These are phyloP conservation scores for western clawed frog (Xenopus tropicalis) DNA, from an alignment of 2,113 vertebrate genomes.

Conservation along the genomic window DNA sequence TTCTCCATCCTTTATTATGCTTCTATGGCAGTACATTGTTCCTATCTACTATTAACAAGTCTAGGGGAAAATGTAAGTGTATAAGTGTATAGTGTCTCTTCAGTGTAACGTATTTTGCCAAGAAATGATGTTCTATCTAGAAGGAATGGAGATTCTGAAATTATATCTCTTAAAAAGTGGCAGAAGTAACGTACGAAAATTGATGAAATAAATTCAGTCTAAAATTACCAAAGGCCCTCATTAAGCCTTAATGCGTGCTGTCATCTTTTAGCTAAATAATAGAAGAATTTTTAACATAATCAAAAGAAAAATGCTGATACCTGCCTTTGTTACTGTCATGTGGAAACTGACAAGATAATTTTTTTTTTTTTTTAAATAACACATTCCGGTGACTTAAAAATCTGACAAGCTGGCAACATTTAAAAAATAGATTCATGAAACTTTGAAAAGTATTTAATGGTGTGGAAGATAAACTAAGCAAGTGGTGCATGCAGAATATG, in stretches of 20 bases:
- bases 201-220: constrained; percentile 67
- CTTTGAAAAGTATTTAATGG: constrained; percentile 41
- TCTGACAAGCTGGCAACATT: constrained; percentile 56
- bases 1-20: too few relatives aligned
- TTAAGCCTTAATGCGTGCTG: constrained; percentile 78
- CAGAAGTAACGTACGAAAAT: constrained; percentile 43
- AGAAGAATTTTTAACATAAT: constrained; percentile 85
- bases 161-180: background rate
- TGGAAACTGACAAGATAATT: constrained; percentile 77
- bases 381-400: constrained; percentile 56
- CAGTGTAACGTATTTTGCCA: too few relatives aligned
- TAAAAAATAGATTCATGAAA: constrained; percentile 55
- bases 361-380: constrained; percentile 66
- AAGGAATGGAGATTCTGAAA: constrained; percentile 48
- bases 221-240: constrained; percentile 77
- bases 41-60: too few relatives aligned
- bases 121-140: constrained; percentile 29
- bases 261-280: constrained; percentile 80
- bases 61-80: too few relatives aligned
- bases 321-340: constrained; percentile 72
- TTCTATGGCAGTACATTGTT: too few relatives aligned
- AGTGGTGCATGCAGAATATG: constrained; percentile 37
- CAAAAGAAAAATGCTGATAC: constrained; percentile 81
- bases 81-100: too few relatives aligned
- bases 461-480: constrained; percentile 45